Evolutionary conservation across 2,888 invertebrate species (phyloP), one percentile per base, ranked within the genome.

Genomic region (Mamestra brassicae): DNA sequence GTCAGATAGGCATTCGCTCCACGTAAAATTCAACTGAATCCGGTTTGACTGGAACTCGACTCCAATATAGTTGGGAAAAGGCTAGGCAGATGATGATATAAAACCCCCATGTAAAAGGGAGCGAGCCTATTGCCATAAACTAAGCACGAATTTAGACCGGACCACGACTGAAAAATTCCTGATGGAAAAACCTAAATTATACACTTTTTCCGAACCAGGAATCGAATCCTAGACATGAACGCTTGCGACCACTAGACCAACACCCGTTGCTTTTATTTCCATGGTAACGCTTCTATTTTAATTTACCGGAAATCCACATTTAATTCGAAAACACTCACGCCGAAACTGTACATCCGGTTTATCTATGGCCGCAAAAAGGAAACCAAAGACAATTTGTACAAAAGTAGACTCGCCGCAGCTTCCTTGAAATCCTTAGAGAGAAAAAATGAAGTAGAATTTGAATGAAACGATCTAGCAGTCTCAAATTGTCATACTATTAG

Each of bases 271-370:
- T 10, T 42, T 11, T 64, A 10, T 71, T 36, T 72, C 54, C 36
- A 74, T 13, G 5, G 6, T 17, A 66, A 52, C n/a, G 15, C 6
- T 17, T 52, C 52, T 45, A 36, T 74, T 68, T 76, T 11, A 68
- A 64, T 36, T 26, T 36, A 58, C 45, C 42, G 76, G 82, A 79
- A 81, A 76, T 62, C 13, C 61, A 76, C 45, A 57, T 65, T 68
- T 55, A 38, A 68, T 65, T 61, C n/a, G 17, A 62, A 50, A 69
- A 76, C 38, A 65, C 60, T 81, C 68, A 8, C 2, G 54, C 54
- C 47, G 54, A 68, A 67, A 64, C 38, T 47, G 50, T 63, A 55
- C 47, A 81, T 78, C 76, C 81, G 76, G 68, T 78, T 81, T 58
- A 8, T 78, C 57, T 75, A 65, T 75, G 64, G 54, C 50, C 26